Evolutionary conservation across 2,113 vertebrate genomes (phyloP), one percentile per base, ranked within the genome.

Genomic region (Lasiurus borealis): DNA sequence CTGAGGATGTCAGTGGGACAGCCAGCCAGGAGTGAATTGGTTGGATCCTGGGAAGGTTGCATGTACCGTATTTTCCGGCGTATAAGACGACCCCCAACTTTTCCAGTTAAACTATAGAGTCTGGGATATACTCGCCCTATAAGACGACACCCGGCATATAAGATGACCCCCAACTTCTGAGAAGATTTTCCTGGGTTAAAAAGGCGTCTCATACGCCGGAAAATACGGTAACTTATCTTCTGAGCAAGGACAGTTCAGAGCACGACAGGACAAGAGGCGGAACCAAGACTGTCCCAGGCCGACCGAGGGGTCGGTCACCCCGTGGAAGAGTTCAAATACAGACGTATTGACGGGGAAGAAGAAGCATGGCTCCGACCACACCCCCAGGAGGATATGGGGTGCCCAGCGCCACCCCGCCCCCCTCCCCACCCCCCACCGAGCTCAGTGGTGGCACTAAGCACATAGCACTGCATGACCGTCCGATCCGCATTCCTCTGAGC

Each of bases 281-380:
- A 27, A n/a, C 48, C 4, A 14, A 52, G 40, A 46, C 16, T 44
- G 1, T 18, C 54, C 21, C 27, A 7, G 29, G 46, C 50, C 13
- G 18, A 40, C 9, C 14, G 7, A 46, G 76, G 31, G 3, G 57
- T 23, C 6, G 5, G 46, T 57, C 23, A 1, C 2, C n/a, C 16
- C 2, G 25, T 12, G 62, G 25, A 10, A 29, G 50, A 27, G 31
- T 34, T 8, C 10, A 40, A 59, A 50, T 21, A 3, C 1, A 8
- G 5, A 8, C 2, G 40, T 11, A 48, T 23, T 0, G 76, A n/a
- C 21, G 8, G 18, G 46, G 7, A 29, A 13, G 7, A 5, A 4
- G 9, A 9, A 44, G 75, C n/a, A 9, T 14, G 91, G 27, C 16
- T 23, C 16, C 34, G 6, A 5, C 23, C 29, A 34, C 16, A 0